phyloP scores from a whole-genome alignment of 2,888 invertebrate genomes.

The Hydroisotoma schaefferi region DNA sequence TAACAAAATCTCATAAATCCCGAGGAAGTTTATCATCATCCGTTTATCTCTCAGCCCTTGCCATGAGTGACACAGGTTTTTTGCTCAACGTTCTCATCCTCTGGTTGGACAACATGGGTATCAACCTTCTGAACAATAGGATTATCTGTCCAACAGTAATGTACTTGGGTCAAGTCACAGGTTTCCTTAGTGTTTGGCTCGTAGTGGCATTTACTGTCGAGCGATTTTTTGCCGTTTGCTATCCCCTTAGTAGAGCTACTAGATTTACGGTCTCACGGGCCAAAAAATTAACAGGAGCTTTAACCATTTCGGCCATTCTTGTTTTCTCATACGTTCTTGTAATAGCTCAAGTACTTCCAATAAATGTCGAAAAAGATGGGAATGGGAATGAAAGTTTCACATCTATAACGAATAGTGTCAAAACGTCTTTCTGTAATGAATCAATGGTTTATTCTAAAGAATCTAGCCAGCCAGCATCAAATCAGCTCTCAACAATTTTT shows the following conservation, averaged over 20 bases:
- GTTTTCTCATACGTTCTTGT: slow-evolving; percentile 39
- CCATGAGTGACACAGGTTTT: slow-evolving; percentile 72
- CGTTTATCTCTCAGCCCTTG: slow-evolving; percentile 71
- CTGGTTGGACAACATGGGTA: slow-evolving; percentile 58
- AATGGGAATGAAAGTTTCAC: background rate
- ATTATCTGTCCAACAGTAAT: slow-evolving; percentile 69
- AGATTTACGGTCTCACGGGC: slow-evolving; percentile 71
- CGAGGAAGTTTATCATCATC: slow-evolving; percentile 69
- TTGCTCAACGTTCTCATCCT: slow-evolving; percentile 64
- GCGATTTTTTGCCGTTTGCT: slow-evolving; percentile 74
- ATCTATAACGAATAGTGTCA: background rate
- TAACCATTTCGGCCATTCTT: slow-evolving; percentile 53
- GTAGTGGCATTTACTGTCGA: slow-evolving; percentile 81
- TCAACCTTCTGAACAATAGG: slow-evolving; percentile 15
- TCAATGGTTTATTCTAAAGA: background rate
- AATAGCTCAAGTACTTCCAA: slow-evolving; percentile 21
- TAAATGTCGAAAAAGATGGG: background rate
- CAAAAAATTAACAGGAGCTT: slow-evolving; percentile 58
- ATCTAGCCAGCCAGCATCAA: background rate
- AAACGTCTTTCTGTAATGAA: background rate
- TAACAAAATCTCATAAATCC: slow-evolving; percentile 58
- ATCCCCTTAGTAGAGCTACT: slow-evolving; percentile 63
- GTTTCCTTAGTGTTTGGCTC: slow-evolving; percentile 72
- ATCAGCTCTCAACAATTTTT: background rate
- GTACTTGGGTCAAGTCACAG: slow-evolving; percentile 68